A percentile compares a stretch with the other conserved stretches of the same genome.
Evolutionary conservation across 2,888 invertebrate species (phyloP).

Genomic region (Drosophila prolongata): DNA sequence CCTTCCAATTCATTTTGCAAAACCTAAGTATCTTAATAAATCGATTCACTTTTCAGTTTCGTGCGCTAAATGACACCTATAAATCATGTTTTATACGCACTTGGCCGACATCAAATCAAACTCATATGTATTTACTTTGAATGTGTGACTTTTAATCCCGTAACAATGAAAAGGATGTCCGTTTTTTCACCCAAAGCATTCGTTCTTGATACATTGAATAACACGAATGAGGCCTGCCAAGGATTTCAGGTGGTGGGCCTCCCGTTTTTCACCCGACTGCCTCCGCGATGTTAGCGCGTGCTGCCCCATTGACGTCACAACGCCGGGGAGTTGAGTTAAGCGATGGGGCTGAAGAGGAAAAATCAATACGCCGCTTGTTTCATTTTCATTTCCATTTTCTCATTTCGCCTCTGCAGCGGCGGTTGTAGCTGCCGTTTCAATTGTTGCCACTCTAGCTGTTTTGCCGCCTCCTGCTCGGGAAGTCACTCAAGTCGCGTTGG

Average conservation of each 20-base stretch:
- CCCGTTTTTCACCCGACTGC: neutral
- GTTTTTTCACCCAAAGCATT: neutral
- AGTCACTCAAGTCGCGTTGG: conserved; percentile 65
- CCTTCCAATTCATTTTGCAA: neutral
- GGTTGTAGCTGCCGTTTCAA: neutral
- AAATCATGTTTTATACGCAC: conserved; percentile 14
- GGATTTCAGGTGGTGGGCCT: conserved; percentile 21
- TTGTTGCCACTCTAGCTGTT: conserved; percentile 27
- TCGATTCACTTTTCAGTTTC: conserved; percentile 1
- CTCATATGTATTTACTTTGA: conserved; percentile 12
- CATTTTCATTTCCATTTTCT: conserved; percentile 31
- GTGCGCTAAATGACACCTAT: conserved; percentile 3
- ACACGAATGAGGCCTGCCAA: conserved; percentile 20
- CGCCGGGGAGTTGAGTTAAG: conserved; percentile 53
- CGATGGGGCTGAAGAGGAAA: conserved; percentile 31
- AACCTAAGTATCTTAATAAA: neutral
- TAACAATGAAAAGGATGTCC: conserved; percentile 8
- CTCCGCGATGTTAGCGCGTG: conserved; percentile 23
- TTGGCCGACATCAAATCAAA: conserved; percentile 1
- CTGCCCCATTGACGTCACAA: conserved; percentile 65
- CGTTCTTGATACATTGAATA: conserved; percentile 20
- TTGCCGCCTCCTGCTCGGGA: conserved; percentile 31
- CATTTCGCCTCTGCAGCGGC: conserved; percentile 26
- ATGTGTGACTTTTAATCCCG: conserved; percentile 17
- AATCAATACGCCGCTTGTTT: conserved; percentile 67